phyloP scores from a whole-genome alignment of 2,888 invertebrate genomes.

The Seira sanloemensis region DNA sequence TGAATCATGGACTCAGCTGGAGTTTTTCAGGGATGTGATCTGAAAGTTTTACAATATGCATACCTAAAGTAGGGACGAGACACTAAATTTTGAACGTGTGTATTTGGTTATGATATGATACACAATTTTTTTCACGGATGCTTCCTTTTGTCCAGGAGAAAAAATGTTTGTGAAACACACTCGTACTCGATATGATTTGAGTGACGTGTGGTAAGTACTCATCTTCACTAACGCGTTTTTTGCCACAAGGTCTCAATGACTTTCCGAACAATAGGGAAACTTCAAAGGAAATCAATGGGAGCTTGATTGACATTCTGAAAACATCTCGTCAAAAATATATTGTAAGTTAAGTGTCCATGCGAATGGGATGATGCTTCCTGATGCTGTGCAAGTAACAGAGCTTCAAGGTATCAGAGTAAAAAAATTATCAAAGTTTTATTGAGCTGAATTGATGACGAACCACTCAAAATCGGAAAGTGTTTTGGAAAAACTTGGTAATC shows the following conservation, averaged over 20 bases:
- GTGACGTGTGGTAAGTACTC: conserved; percentile 47
- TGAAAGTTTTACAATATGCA: background rate
- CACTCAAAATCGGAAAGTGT: background rate
- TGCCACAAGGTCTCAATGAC: conserved; percentile 37
- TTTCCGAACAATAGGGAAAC: conserved; percentile 33
- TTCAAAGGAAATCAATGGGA: conserved; percentile 55
- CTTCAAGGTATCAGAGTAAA: background rate
- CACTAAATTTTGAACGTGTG: background rate
- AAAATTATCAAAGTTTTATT: background rate
- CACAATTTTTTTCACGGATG: background rate
- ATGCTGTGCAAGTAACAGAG: no score
- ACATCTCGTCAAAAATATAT: conserved; percentile 44
- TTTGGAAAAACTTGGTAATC: background rate
- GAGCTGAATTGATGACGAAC: background rate
- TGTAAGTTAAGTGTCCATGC: background rate
- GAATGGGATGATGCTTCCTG: background rate
- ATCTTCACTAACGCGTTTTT: conserved; percentile 10
- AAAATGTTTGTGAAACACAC: conserved; percentile 1
- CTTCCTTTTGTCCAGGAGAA: conserved; percentile 25
- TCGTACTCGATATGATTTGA: conserved; percentile 44
- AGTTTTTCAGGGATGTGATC: background rate
- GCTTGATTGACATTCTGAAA: conserved; percentile 53
- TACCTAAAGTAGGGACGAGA: background rate
- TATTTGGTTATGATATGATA: background rate
- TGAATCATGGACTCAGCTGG: conserved; percentile 13